Conservation (phyloP, 2,113 vertebrate genomes). For the Paralichthys olivaceus region DNA sequence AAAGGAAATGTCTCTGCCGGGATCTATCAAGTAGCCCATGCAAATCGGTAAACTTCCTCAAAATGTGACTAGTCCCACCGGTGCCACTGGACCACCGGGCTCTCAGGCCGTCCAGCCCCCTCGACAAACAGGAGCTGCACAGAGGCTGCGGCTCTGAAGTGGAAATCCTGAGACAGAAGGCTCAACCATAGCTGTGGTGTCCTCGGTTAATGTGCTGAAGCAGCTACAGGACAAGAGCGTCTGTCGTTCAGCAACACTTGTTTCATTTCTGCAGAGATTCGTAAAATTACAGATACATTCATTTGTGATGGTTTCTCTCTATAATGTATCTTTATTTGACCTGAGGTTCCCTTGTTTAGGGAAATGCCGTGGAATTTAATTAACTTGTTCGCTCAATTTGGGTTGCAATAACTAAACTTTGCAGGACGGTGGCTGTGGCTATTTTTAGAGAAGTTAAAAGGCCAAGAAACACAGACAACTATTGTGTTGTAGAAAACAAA, state of each 20-base stretch:
- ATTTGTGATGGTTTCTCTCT: too few species aligned
- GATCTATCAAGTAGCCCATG: slow-evolving; percentile 66
- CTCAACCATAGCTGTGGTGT: neutral
- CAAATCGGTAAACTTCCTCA: slow-evolving; percentile 65
- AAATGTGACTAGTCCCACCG: slow-evolving; percentile 37
- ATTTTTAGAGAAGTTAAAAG: slow-evolving; percentile 45
- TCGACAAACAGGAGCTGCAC: neutral
- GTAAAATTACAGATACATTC: too few species aligned
- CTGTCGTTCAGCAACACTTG: too few species aligned
- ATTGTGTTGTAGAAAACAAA: slow-evolving; percentile 23
- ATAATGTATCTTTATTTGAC: slow-evolving; percentile 11
- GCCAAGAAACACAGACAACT: slow-evolving; percentile 28
- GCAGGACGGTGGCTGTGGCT: neutral
- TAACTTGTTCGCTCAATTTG: slow-evolving; percentile 39
- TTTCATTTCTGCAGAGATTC: neutral
- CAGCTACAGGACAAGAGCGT: slow-evolving; percentile 6
- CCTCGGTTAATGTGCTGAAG: neutral
- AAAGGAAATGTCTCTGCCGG: slow-evolving; percentile 61
- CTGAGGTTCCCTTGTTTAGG: slow-evolving; percentile 4
- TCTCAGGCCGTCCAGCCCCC: neutral
- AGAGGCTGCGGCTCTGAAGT: neutral
- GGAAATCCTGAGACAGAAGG: neutral
- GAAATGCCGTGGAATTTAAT: slow-evolving; percentile 31
- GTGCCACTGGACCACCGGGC: slow-evolving; percentile 50
- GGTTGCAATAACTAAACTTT: slow-evolving; percentile 5